Evolutionary conservation across 2,888 invertebrate genomes (phyloP).

Genomic region (Thysanoteuthis rhombus): DNA sequence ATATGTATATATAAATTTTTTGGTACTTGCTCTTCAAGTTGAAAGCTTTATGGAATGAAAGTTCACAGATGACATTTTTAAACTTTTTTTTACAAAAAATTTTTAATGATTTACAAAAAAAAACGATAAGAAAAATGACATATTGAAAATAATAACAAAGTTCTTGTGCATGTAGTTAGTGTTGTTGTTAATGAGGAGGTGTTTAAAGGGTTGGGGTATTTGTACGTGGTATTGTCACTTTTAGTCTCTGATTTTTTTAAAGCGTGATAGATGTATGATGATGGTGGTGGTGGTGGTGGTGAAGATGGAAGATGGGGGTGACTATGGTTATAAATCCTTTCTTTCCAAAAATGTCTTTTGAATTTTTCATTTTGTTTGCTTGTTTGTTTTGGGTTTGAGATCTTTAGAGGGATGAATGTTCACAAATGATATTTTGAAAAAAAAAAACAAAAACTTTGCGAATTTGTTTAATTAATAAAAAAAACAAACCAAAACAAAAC

Average conservation of each 20-base stretch:
- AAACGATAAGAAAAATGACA: not conserved
- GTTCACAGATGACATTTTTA: not conserved
- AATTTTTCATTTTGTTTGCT: not conserved
- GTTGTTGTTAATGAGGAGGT: not conserved
- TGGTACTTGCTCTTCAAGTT: constrained; percentile 12
- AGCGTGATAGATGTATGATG: not conserved
- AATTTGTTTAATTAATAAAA: not conserved
- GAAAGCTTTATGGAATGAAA: constrained; percentile 12
- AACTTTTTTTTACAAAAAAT: not conserved
- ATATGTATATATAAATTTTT: not conserved
- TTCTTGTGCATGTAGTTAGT: not conserved
- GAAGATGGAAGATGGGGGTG: not conserved
- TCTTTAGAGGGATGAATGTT: not conserved
- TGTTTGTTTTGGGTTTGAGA: not conserved
- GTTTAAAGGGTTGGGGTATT: not conserved
- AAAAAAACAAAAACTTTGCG: not conserved
- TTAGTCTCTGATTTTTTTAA: not conserved
- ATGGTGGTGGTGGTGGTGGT: constrained; percentile 12
- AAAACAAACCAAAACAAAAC: not conserved
- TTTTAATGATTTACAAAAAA: not conserved
- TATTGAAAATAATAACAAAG: not conserved
- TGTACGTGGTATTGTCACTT: not conserved
- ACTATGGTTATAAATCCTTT: not conserved
- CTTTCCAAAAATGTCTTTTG: not conserved
- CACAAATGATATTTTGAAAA: too few species aligned